These are phyloP conservation scores for Conomelus anceps DNA, from an alignment of 2,888 invertebrate genomes.

Conservation along the genomic window DNA sequence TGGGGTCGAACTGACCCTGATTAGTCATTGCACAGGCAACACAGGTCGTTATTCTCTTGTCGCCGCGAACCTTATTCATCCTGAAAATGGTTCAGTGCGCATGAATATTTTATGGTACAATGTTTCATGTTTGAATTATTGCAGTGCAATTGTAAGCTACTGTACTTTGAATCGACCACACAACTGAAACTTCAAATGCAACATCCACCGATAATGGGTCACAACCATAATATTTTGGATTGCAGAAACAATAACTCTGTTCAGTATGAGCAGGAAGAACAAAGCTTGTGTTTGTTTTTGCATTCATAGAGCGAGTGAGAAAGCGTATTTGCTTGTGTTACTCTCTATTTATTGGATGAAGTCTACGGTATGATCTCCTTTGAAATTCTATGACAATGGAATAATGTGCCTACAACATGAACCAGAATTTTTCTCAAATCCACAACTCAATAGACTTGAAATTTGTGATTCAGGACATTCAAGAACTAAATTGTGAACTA, in stretches of 20 bases:
- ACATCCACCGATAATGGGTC: not conserved
- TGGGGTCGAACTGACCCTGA: not conserved
- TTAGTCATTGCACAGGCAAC: not conserved
- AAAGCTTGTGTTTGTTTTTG: not conserved
- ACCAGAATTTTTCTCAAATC: too few relatives aligned
- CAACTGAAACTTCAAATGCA: not conserved
- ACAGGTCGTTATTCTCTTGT: not conserved
- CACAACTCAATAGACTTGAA: too few relatives aligned
- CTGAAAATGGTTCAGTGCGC: not conserved
- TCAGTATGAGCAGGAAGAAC: not conserved
- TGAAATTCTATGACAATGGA: too few relatives aligned
- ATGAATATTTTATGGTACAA: not conserved
- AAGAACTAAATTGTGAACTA: too few relatives aligned
- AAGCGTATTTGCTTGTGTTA: too few relatives aligned
- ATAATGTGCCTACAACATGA: too few relatives aligned
- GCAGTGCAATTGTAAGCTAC: not conserved
- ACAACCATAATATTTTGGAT: not conserved
- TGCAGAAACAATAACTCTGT: not conserved
- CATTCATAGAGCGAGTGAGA: too few relatives aligned
- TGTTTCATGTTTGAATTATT: not conserved
- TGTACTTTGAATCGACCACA: not conserved
- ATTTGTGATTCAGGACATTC: too few relatives aligned
- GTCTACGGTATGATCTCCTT: too few relatives aligned
- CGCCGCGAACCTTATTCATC: not conserved
- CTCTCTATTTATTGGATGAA: too few relatives aligned